phyloP scores from a whole-genome alignment of 2,113 vertebrate species.

The Nicator chloris region DNA sequence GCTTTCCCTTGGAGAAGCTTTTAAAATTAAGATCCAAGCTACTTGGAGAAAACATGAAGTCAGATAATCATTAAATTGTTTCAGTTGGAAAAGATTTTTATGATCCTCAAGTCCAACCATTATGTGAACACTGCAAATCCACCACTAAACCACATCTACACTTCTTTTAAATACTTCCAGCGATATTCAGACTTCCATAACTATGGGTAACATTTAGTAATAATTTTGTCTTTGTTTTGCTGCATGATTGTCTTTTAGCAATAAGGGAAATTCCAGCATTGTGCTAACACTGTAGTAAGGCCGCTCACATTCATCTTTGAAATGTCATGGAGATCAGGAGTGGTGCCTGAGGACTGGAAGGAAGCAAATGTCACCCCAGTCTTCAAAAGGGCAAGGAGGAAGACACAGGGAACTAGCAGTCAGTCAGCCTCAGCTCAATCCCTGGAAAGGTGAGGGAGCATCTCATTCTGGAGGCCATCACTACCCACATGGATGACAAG shows the following conservation, averaged over 20 bases:
- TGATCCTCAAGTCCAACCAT: not conserved
- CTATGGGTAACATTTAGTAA: not conserved
- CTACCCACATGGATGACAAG: not conserved
- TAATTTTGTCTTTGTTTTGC: not conserved
- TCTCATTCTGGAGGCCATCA: not conserved
- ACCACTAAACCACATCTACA: not conserved
- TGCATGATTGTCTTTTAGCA: not conserved
- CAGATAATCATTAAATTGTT: not conserved
- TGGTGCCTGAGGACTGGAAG: not conserved
- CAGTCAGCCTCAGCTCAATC: not conserved
- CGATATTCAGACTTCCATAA: not conserved
- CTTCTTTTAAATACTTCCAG: not conserved
- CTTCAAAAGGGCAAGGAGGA: not conserved
- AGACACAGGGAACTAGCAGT: rapidly evolving
- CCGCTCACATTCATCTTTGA: not conserved
- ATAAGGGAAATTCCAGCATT: not conserved
- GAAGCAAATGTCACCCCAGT: too few species aligned
- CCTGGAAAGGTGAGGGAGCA: not conserved
- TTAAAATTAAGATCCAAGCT: not conserved
- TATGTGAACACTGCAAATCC: not conserved
- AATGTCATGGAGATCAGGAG: not conserved
- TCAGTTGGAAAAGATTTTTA: not conserved
- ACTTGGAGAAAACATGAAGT: not conserved
- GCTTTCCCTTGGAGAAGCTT: not conserved
- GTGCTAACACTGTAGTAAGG: not conserved